Evolutionary conservation across 2,113 vertebrate species (phyloP).

Genomic region (Pardalotus punctatus): DNA sequence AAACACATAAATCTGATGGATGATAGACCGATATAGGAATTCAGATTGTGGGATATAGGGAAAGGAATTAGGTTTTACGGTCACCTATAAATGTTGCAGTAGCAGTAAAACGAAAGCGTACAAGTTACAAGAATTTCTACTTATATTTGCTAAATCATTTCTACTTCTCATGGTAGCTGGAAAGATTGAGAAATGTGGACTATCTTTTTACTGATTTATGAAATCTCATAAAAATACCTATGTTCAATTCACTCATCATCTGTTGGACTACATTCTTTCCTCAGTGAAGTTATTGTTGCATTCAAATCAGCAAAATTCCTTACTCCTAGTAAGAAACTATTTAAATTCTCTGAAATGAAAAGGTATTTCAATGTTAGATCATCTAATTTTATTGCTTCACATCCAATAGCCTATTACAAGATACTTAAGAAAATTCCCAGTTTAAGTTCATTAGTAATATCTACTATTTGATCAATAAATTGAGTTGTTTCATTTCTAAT

Average conservation of each 20-base stretch:
- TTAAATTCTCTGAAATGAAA: neutral
- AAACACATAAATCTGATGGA: neutral
- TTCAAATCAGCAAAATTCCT: neutral
- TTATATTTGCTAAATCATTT: neutral
- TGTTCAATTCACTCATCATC: neutral
- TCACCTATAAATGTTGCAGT: neutral
- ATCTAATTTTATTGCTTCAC: neutral
- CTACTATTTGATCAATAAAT: neutral
- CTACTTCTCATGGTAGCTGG: neutral
- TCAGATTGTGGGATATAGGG: neutral
- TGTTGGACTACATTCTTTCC: neutral
- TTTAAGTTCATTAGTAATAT: neutral
- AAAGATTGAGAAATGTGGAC: neutral
- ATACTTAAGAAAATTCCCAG: neutral
- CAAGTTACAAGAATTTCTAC: neutral
- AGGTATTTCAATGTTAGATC: neutral
- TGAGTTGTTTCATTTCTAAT: neutral
- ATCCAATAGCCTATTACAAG: neutral
- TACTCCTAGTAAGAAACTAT: neutral
- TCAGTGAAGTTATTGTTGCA: neutral
- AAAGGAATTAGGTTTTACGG: neutral
- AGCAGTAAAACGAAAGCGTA: neutral
- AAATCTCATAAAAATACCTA: conserved; percentile 15
- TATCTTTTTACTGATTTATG: neutral
- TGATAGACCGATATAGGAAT: neutral